These are phyloP conservation scores for Corydoras sp. DNA, from an alignment of 2,113 vertebrate species.

Conservation along the genomic window DNA sequence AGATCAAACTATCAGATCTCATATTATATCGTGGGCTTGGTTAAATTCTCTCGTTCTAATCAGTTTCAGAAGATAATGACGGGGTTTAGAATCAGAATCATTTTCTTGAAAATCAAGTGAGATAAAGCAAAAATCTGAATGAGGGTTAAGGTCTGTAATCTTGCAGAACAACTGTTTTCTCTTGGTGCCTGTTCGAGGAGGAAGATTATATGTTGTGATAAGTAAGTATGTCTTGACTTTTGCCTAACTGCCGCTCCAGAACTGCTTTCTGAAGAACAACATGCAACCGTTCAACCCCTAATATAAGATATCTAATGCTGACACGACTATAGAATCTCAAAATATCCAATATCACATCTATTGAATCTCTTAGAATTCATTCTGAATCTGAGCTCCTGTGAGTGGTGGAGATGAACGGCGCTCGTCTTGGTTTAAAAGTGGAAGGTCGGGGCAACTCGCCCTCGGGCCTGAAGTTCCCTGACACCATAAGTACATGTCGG, in stretches of 20 bases:
- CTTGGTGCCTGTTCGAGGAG: constrained; percentile 13
- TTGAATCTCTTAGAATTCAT: no score
- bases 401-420: not conserved
- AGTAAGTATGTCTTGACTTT: constrained; percentile 1
- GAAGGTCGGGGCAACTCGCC: constrained; percentile 40
- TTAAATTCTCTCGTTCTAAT: not conserved
- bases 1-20: no score
- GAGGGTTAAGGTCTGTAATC: constrained; percentile 27
- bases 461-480: constrained; percentile 43
- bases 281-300: constrained; percentile 7
- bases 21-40: no score
- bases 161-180: constrained; percentile 37
- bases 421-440: constrained; percentile 46
- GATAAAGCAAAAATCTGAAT: constrained; percentile 11
- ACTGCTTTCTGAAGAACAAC: constrained; percentile 12
- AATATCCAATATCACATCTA: no score
- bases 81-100: constrained; percentile 23
- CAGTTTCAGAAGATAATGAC: constrained; percentile 22
- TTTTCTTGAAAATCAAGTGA: not conserved
- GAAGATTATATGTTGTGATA: constrained; percentile 39
- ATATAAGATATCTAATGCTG: no score
- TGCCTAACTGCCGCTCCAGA: constrained; percentile 5
- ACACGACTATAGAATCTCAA: not conserved
- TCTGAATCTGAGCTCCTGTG: not conserved
- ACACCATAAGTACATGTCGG: constrained; percentile 46